These are phyloP conservation scores for Prolemur simus DNA, from an alignment of 2,113 vertebrate genomes.

Conservation along the genomic window DNA sequence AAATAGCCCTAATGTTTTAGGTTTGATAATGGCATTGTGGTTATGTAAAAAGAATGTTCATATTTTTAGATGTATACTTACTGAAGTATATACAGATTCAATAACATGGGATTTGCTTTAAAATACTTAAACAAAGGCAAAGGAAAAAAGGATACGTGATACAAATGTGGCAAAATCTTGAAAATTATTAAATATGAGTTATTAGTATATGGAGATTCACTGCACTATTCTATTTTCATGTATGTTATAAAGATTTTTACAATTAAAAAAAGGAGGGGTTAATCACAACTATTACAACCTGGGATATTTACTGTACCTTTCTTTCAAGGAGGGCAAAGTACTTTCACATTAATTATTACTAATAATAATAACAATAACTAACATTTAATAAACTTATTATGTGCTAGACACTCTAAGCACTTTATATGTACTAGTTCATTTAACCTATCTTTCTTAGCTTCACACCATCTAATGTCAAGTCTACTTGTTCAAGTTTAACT, in stretches of 20 bases:
- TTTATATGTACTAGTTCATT: background rate
- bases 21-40: background rate
- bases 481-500: background rate
- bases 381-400: background rate
- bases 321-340: conserved; percentile 44
- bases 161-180: conserved; percentile 1
- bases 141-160: background rate
- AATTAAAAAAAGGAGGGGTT: background rate
- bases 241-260: background rate
- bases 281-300: background rate
- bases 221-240: conserved; percentile 12
- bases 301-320: background rate
- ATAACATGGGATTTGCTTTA: background rate
- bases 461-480: background rate
- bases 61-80: conserved; percentile 34
- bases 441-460: fast-evolving
- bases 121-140: conserved; percentile 4
- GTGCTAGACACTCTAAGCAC: background rate
- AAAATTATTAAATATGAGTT: background rate
- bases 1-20: conserved; percentile 40
- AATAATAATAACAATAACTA: background rate
- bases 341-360: background rate
- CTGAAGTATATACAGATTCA: background rate
- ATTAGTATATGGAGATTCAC: background rate
- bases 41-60: background rate